These are phyloP conservation scores for Euwallacea similis DNA, from an alignment of 1,140 invertebrate genomes.

Conservation along the genomic window DNA sequence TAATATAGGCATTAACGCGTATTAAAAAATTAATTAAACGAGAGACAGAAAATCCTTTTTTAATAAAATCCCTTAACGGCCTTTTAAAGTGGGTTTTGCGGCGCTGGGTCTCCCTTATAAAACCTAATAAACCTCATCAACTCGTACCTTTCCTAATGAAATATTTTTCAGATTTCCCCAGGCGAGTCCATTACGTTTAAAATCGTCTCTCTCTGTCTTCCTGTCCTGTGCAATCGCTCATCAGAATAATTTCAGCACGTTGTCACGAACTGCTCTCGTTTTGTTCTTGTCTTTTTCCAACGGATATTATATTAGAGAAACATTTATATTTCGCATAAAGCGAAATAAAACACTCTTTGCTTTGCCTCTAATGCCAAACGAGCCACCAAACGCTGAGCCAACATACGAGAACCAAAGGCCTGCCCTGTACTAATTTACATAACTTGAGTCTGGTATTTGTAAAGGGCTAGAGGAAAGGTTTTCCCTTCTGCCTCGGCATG, in stretches of 20 bases:
- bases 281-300: neutral
- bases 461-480: conserved; percentile 23
- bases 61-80: conserved; percentile 19
- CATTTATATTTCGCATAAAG: no score
- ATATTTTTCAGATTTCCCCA: conserved; percentile 21
- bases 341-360: no score
- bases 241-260: conserved; percentile 9
- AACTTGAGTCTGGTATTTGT: conserved; percentile 28
- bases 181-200: conserved; percentile 18
- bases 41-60: conserved; percentile 21
- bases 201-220: conserved; percentile 2
- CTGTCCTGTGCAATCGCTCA: conserved; percentile 12
- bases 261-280: conserved; percentile 2
- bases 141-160: conserved; percentile 22
- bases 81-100: conserved; percentile 13
- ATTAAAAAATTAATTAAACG: conserved; percentile 23
- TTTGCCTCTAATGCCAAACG: no score
- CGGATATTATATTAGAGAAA: no score
- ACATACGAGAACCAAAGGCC: conserved; percentile 8
- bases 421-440: conserved; percentile 21
- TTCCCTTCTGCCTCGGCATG: conserved; percentile 16
- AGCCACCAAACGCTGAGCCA: neutral
- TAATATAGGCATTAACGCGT: conserved; percentile 7
- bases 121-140: conserved; percentile 24
- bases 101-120: conserved; percentile 11